Evolutionary conservation across 92 coral and sea anemone genomes (phyloP).

Genomic region (Micromussa lordhowensis): DNA sequence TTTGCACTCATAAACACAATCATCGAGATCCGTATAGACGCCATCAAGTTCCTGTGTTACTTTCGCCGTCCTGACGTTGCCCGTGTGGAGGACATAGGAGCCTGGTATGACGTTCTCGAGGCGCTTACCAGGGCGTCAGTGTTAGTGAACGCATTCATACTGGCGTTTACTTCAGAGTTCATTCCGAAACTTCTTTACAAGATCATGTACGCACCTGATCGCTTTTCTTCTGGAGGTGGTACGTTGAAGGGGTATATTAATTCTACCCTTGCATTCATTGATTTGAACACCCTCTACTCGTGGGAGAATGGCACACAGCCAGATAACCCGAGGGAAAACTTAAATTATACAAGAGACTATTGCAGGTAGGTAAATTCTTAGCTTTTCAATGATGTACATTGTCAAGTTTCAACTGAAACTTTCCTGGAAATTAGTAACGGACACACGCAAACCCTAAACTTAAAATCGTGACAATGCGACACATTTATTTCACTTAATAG

Average conservation of each 20-base stretch:
- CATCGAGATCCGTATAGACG: constrained; percentile 90
- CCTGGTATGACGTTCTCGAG: constrained; percentile 82
- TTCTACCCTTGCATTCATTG: constrained; percentile 62
- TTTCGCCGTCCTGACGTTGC: constrained; percentile 86
- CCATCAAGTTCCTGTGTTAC: constrained; percentile 89
- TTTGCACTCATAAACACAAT: constrained; percentile 89
- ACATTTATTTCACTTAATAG: no score
- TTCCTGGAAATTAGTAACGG: no score
- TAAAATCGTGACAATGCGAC: no score
- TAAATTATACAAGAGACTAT: constrained; percentile 61
- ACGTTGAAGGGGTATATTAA: constrained; percentile 72
- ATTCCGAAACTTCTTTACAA: constrained; percentile 81
- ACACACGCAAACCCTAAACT: no score
- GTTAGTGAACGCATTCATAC: constrained; percentile 80
- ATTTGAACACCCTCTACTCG: constrained; percentile 35
- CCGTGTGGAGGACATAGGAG: constrained; percentile 94
- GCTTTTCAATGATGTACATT: no score
- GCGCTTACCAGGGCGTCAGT: constrained; percentile 73
- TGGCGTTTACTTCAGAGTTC: constrained; percentile 91
- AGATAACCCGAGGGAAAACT: constrained; percentile 60
- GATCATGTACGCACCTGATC: constrained; percentile 55
- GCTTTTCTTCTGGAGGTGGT: constrained; percentile 39
- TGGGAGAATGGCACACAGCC: constrained; percentile 72
- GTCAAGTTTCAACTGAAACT: no score
- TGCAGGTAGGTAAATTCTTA: constrained; percentile 25